phyloP scores from a whole-genome alignment of 1,140 invertebrate species.

The Lepidurus apus region DNA sequence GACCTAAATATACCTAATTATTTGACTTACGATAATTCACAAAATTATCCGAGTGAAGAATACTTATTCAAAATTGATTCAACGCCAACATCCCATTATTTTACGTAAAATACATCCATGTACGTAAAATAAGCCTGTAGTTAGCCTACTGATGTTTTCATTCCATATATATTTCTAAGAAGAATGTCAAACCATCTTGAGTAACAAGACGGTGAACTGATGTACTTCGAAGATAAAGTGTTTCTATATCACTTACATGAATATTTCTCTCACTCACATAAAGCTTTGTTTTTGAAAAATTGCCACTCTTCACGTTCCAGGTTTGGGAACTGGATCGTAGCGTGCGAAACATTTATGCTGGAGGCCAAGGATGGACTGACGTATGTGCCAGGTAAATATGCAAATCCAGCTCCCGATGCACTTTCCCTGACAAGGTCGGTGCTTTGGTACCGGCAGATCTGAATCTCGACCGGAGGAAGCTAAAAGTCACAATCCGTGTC shows the following conservation, averaged over 20 bases:
- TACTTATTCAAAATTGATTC: background rate
- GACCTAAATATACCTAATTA: background rate
- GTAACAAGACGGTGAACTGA: too few species aligned
- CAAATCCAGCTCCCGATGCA: slow-evolving; percentile 1
- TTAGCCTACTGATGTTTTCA: too few species aligned
- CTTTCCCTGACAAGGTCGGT: slow-evolving; percentile 24
- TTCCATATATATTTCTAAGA: too few species aligned
- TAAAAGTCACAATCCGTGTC: background rate
- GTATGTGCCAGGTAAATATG: slow-evolving; percentile 47
- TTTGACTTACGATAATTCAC: background rate
- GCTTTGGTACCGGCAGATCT: background rate
- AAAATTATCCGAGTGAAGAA: slow-evolving; percentile 1
- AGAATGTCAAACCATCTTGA: too few species aligned
- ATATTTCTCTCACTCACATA: background rate
- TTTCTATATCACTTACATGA: too few species aligned
- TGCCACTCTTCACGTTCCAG: slow-evolving; percentile 39
- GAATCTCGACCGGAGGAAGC: background rate
- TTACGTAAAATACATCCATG: background rate
- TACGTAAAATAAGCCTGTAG: background rate
- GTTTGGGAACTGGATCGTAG: slow-evolving; percentile 45
- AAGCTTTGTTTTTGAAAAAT: background rate
- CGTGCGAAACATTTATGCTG: slow-evolving; percentile 43
- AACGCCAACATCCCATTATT: background rate
- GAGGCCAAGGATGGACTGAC: slow-evolving; percentile 46
- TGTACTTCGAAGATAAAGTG: too few species aligned